Evolutionary conservation across 2,113 vertebrate species (phyloP).

Genomic region (Ceyx cyanopectus): DNA sequence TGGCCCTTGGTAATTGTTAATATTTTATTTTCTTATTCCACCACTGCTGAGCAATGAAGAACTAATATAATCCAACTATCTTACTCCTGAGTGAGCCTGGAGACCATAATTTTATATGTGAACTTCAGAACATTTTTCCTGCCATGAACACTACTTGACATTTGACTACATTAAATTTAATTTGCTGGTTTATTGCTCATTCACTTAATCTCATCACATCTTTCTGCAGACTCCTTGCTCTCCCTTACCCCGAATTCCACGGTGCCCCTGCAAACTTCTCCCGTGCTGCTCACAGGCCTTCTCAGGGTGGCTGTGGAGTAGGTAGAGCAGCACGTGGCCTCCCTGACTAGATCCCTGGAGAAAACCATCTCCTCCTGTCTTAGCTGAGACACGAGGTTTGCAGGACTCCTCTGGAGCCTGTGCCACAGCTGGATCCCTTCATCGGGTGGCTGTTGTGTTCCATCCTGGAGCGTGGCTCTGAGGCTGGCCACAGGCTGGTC

Average conservation of each 20-base stretch:
- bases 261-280: not conserved
- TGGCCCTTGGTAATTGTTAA: constrained; percentile 40
- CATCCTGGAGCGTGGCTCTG: not conserved
- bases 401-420: not conserved
- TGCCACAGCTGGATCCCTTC: not conserved
- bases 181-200: constrained; percentile 45
- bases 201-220: not conserved
- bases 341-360: not conserved
- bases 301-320: not conserved
- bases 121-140: constrained; percentile 49
- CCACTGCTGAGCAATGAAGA: not conserved
- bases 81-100: constrained; percentile 33
- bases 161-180: constrained; percentile 50
- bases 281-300: not conserved
- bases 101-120: not conserved
- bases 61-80: constrained; percentile 13
- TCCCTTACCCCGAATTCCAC: not conserved
- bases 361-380: not conserved
- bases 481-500: not conserved
- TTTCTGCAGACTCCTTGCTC: not conserved
- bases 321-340: not conserved
- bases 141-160: not conserved
- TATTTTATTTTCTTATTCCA: constrained; percentile 53
- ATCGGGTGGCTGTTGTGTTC: not conserved
- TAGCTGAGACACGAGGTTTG: not conserved